Base-by-base conservation (phyloP, 2,113 vertebrate genomes). In the Xenopus laevis region DNA sequence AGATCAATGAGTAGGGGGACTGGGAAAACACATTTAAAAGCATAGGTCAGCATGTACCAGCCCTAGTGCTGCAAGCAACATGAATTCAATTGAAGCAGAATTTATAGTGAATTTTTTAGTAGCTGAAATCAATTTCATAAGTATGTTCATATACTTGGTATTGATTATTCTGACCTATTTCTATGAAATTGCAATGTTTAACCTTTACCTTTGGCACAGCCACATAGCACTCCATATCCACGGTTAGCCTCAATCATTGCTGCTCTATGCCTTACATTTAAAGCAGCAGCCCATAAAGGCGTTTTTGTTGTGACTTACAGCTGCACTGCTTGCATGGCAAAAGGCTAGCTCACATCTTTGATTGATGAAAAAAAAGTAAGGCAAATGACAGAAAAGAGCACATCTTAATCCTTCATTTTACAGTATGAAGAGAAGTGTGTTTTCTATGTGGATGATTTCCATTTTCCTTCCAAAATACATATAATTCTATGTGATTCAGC, bases 21-120 rank as follows among this genome's bases (percentile, higher is more conserved):
- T 70, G 63, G 66, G 69, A 69, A 70, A 77, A 70, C 74, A 77
- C 50, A 77, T 77, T 64, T 77, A 77, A 70, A 70, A 77, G 67
- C 67, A 69, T 63, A 69, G 66, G 66, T 76, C 73, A 69, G 73
- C 67, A 45, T 64, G 30, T 59, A n/a, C 20, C 47, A 65, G 33
- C 13, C 59, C 44, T 21, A 7, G 46, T 60, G 65, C 58, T 69
- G 73, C 55, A 75, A 76, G 73, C 65, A 76, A 69, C 66, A 55
- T 44, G 47, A 76, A 63, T 69, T 69, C 66, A 69, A 69, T 69
- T 69, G 46, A 76, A 58, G 44, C 13, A 23, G 59, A 70, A 77
- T 77, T 77, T 75, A 68, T 44, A 47, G 44, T 18, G n/a, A 52
- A 46, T 75, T 68, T 55, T 71, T 77, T 77, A 64, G 66, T 64